Conservation (phyloP, 1,140 invertebrate species). For the Metopolophium dirhodum region DNA sequence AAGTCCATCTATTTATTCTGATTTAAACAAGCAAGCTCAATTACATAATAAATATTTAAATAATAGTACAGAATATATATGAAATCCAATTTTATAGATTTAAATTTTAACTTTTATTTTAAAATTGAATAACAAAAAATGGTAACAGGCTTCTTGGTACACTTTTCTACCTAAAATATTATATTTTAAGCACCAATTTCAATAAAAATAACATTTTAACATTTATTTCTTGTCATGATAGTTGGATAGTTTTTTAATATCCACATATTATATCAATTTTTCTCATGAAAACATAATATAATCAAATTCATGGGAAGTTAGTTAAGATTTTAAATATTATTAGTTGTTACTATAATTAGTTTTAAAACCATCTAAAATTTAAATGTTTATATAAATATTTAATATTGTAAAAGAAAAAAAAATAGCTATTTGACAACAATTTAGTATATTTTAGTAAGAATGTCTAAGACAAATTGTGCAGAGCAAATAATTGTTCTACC, state of each 20-base stretch:
- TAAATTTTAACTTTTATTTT: no score
- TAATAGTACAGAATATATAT: no score
- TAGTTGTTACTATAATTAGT: no score
- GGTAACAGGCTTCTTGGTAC: neutral
- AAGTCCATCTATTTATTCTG: no score
- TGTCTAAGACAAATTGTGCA: neutral
- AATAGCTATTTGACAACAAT: neutral
- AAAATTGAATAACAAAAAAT: neutral
- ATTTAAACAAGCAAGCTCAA: no score
- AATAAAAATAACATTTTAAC: neutral
- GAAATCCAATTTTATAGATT: no score
- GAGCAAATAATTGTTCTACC: neutral
- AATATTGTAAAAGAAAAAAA: neutral
- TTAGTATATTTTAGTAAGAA: conserved; percentile 1
- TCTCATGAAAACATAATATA: neutral
- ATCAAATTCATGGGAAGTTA: neutral
- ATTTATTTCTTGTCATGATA: neutral
- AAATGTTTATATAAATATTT: no score
- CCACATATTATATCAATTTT: neutral
- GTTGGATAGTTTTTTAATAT: neutral
- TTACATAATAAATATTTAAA: no score
- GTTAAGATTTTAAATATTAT: no score
- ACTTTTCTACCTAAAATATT: neutral
- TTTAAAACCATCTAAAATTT: no score
- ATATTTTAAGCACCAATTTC: neutral